Evolutionary conservation across 2,888 invertebrate species (phyloP), one percentile per base, ranked within the genome.

Genomic region (Drosophila pseudotalamancana): DNA sequence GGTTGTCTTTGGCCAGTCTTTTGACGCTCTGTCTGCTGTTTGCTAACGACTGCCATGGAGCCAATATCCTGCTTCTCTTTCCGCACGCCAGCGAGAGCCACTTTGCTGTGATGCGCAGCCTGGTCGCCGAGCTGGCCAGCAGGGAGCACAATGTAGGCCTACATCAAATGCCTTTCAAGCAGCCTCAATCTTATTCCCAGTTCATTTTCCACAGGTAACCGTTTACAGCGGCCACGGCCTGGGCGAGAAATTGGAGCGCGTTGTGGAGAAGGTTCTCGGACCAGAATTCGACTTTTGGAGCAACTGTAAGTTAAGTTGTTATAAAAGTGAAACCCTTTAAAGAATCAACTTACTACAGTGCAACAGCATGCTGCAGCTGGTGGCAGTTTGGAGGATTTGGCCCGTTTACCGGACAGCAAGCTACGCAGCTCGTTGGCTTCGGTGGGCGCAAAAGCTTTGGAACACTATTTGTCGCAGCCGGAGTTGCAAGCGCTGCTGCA

Each of bases 131-230:
- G 25, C 75, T 93, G 19, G 92, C 92, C 0, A 85, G 63, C 21
- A 89, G 90, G 25, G 92, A 93, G 1, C 93, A 93, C 64, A 92
- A 91, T 50, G 91, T 93, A 73, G 81, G 88, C 65, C 0, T 2
- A 8, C 4, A 29, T 31, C 1, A 18, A n/a, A n/a, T n/a, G n/a
- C n/a, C n/a, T n/a, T n/a, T 5, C 6, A 6, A 23, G 14, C 19
- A 31, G 14, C 16, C n/a, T 6, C 25, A 19, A 14, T 8, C 4
- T 14, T 2, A 18, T 19, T 9, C 12, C 6, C 12, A 2, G 1
- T n/a, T 1, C n/a, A 6, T 6, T 4, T n/a, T 29, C 1, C 6
- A 3, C n/a, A 90, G 91, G 82, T 91, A 2, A 90, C 90, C 3
- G 77, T 90, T 2, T 85, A 89, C n/a, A 88, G 88, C 12, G 87